Evolutionary conservation across 2,888 invertebrate species (phyloP), one percentile per base, ranked within the genome.

Genomic region (Drosophila longiperda): DNA sequence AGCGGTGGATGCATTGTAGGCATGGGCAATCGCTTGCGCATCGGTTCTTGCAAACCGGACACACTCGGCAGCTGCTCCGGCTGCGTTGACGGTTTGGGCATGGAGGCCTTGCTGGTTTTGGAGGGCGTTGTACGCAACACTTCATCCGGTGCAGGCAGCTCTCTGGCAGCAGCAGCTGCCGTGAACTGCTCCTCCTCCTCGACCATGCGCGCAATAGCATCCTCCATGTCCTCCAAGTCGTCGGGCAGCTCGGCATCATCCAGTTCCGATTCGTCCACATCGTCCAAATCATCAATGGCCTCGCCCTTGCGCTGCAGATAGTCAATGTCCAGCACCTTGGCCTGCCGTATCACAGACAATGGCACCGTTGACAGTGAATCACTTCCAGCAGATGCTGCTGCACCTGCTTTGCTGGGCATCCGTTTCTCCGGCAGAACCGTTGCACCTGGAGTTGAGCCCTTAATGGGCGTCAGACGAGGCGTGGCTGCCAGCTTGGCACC

Each of bases 161-260:
- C 95, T 52, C 94, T 94, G 0, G 92, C 94, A 20, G 94, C 94
- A 38, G 94, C 94, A 0, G 94, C 94, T 52, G 94, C 94, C 52
- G 94, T 94, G 66, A 95, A 95, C 75, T 95, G 95, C 55, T 95
- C 95, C 73, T 95, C 95, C 83, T 95, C 95, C 77, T 95, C 95
- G 92, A 95, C 95, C 94, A 95, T 94, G 85, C 94, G 94, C n/a
- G 93, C 93, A 45, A 93, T 93, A 3, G 92, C 91, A 62, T 93
- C 93, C 66, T 93, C 94, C 93, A 94, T 93, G 73, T 94, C 93
- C 34, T 94, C 94, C 34, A 93, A 92, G 62, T 94, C 93, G 63
- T 94, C 94, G 0, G 93, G 93, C 42, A 93, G 78, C 62, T 93
- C 93, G 3, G 92, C 92, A 55, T 93, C 93, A 55, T 92, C 92